Base-by-base conservation (phyloP, 2,797 vertebrate species). In the Typhlichthys subterraneus region DNA sequence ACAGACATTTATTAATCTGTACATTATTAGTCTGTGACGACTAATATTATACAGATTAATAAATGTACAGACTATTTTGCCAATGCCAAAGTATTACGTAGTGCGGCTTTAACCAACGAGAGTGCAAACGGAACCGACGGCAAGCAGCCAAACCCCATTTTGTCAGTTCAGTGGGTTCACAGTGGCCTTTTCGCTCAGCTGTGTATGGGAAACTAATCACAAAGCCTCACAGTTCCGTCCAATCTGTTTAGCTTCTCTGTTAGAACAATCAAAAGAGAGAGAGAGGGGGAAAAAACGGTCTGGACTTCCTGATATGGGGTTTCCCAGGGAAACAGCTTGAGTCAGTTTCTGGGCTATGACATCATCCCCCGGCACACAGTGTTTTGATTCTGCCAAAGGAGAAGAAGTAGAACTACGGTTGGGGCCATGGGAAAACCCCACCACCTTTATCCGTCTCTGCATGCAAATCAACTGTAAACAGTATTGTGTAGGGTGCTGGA, bases 311-410 rank as follows among this genome's bases (percentile, higher is more conserved):
- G 85, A 77, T 81, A 76, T 80, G 82, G 87, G 88, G 78, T 87
- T 90, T 88, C 88, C 85, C 85, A 85, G 75, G 84, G 82, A 85
- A 86, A 72, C 76, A 63, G 85, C 83, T 85, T 75, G 60, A 82
- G 79, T 73, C 49, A 3, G 67, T 86, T 86, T 87, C 75, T 87
- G 76, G 67, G 79, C 78, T 81, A 85, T 90, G 87, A 90, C 87
- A 88, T 89, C 87, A 89, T 67, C 75, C 59, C 63, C 59, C 64
- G 76, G 72, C 61, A 65, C 80, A 88, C 70, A 82, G 70, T 87
- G 83, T 89, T 90, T 86, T 89, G 70, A 84, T 86, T 79, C 66
- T 54, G 61, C 38, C 10, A 17, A 59, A 74, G 46, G 58, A 81
- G 56, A 80, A 71, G 72, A 53, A 54, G 54, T 67, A 53, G 72